These are phyloP conservation scores for Syngnathus acus DNA, from an alignment of 2,797 vertebrate species.

Conservation along the genomic window DNA sequence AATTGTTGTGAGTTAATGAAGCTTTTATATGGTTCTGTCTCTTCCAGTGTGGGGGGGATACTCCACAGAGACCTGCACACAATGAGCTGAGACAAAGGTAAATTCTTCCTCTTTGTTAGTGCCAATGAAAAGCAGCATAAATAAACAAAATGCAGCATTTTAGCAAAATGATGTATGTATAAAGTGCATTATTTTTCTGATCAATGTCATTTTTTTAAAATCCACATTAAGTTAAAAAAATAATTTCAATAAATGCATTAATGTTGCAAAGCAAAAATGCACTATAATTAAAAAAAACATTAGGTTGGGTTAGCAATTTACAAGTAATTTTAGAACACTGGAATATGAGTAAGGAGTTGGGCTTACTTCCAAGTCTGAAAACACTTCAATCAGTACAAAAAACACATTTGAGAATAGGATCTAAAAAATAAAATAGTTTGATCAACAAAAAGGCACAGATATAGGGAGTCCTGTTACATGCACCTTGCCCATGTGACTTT, in stretches of 20 bases:
- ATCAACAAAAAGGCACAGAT: too few relatives aligned
- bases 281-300: too few relatives aligned
- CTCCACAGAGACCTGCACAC: conserved; percentile 19
- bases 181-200: background rate
- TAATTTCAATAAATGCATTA: background rate
- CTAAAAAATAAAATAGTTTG: too few relatives aligned
- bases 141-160: conserved; percentile 8
- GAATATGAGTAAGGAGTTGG: too few relatives aligned
- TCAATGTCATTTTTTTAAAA: background rate
- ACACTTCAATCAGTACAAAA: too few relatives aligned
- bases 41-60: background rate
- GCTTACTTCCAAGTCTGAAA: too few relatives aligned
- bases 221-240: background rate
- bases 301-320: too few relatives aligned
- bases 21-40: conserved; percentile 17
- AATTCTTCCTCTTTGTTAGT: conserved; percentile 25
- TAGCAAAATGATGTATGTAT: background rate
- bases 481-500: too few relatives aligned
- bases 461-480: too few relatives aligned
- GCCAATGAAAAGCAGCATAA: conserved; percentile 11
- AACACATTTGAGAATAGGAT: too few relatives aligned
- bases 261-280: background rate
- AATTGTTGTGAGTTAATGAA: conserved; percentile 29
- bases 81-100: conserved; percentile 33
- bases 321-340: too few relatives aligned